These are phyloP conservation scores for Eulemur rufifrons DNA, from an alignment of 2,113 vertebrate genomes.

Conservation along the genomic window DNA sequence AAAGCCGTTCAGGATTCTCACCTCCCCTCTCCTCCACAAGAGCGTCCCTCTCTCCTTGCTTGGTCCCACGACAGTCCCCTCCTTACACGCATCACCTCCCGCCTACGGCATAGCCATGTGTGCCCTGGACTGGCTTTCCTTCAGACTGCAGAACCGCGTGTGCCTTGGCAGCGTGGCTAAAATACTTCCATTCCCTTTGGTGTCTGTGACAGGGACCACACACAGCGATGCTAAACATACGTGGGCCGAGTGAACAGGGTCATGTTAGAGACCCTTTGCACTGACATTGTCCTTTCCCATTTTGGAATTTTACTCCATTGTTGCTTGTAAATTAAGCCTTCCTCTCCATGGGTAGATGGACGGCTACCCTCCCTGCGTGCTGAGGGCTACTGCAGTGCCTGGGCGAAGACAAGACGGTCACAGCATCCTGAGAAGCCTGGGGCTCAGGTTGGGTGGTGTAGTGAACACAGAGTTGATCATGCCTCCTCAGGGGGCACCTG, in stretches of 20 bases:
- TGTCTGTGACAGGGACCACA: neutral
- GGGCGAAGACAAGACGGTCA: too few species aligned
- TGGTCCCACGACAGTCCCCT: too few species aligned
- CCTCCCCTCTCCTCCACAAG: neutral
- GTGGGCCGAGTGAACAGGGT: neutral
- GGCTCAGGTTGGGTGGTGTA: neutral
- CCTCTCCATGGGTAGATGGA: too few species aligned
- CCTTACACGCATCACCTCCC: neutral
- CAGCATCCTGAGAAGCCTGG: accelerated
- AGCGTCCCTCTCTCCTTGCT: neutral
- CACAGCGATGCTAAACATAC: neutral
- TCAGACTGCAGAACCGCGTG: accelerated
- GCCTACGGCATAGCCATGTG: neutral
- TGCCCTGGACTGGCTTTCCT: neutral
- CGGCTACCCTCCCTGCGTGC: accelerated
- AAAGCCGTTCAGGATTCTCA: neutral
- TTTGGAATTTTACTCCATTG: neutral
- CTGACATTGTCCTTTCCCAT: neutral
- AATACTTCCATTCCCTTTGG: neutral
- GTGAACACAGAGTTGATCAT: neutral
- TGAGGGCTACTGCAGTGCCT: accelerated
- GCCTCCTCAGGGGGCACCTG: neutral
- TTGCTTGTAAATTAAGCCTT: neutral
- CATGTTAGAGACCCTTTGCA: neutral
- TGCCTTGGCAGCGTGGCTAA: neutral